phyloP scores from a whole-genome alignment of 2,797 vertebrate genomes.

The Chelon labrosus region DNA sequence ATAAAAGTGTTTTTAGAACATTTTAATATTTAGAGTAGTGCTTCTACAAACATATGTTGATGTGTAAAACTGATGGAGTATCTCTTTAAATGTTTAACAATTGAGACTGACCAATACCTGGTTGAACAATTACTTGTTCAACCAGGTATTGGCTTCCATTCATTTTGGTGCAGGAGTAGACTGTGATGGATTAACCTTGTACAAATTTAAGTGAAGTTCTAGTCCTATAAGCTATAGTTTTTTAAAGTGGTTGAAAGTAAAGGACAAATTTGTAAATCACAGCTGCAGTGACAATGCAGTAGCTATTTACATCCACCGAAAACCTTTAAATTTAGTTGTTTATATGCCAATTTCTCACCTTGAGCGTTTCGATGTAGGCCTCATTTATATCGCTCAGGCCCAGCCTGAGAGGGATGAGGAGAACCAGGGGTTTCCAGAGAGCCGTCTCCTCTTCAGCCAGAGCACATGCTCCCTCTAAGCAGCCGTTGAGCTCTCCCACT shows the following conservation, averaged over 20 bases:
- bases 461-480: slow-evolving; percentile 85
- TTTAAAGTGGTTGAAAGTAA: not conserved
- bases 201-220: not conserved
- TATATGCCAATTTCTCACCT: slow-evolving; percentile 81
- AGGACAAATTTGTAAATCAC: not conserved
- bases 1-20: too few relatives aligned
- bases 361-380: slow-evolving; percentile 96
- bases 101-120: too few relatives aligned
- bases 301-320: not conserved
- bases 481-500: slow-evolving; percentile 87
- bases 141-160: not conserved
- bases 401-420: slow-evolving; percentile 97
- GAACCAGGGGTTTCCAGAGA: slow-evolving; percentile 94
- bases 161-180: not conserved
- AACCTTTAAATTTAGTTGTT: not conserved
- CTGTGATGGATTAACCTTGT: not conserved
- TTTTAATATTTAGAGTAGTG: too few relatives aligned
- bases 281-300: not conserved
- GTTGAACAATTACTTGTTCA: too few relatives aligned
- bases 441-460: slow-evolving; percentile 80
- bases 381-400: slow-evolving; percentile 98
- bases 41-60: too few relatives aligned
- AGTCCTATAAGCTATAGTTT: not conserved
- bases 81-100: too few relatives aligned
- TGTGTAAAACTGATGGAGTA: too few relatives aligned